Evolutionary conservation across 2,888 invertebrate genomes (phyloP).

Genomic region (Erynnis tages): DNA sequence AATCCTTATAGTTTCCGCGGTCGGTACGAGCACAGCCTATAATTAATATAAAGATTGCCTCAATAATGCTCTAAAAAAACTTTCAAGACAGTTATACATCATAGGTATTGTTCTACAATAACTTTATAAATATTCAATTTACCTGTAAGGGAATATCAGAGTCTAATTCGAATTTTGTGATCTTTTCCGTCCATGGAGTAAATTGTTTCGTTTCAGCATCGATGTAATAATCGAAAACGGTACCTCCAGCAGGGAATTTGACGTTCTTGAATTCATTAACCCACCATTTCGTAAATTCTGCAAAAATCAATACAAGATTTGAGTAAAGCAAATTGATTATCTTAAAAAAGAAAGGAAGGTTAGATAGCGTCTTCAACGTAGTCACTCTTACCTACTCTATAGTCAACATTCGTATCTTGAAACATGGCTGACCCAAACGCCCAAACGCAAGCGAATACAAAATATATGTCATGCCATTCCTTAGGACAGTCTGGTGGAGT

Average conservation of each 20-base stretch:
- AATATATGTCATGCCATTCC: slow-evolving; percentile 97
- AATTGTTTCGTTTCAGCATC: slow-evolving; percentile 95
- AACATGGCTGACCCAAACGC: slow-evolving; percentile 99
- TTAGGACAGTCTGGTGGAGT: slow-evolving; percentile 95
- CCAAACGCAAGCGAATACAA: slow-evolving; percentile 98
- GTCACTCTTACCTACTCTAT: slow-evolving; percentile 84
- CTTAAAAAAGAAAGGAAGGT: too few relatives aligned
- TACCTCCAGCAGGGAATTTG: slow-evolving; percentile 94
- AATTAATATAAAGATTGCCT: slow-evolving; percentile 8
- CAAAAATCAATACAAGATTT: slow-evolving; percentile 62
- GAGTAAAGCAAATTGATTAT: slow-evolving; percentile 20
- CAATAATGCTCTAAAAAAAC: too few relatives aligned
- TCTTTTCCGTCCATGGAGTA: slow-evolving; percentile 92
- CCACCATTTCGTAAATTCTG: slow-evolving; percentile 99
- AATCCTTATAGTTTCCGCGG: slow-evolving; percentile 94
- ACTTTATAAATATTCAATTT: too few relatives aligned
- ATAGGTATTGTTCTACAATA: too few relatives aligned
- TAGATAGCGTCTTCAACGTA: too few relatives aligned
- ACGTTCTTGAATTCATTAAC: slow-evolving; percentile 96
- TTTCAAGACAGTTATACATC: too few relatives aligned
- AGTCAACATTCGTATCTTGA: slow-evolving; percentile 93
- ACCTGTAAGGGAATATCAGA: slow-evolving; percentile 95
- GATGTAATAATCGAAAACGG: slow-evolving; percentile 97
- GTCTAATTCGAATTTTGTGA: slow-evolving; percentile 95
- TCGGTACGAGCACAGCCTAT: slow-evolving; percentile 94